Evolutionary conservation across 2,888 invertebrate species (phyloP).

Genomic region (Brachyptera putata): DNA sequence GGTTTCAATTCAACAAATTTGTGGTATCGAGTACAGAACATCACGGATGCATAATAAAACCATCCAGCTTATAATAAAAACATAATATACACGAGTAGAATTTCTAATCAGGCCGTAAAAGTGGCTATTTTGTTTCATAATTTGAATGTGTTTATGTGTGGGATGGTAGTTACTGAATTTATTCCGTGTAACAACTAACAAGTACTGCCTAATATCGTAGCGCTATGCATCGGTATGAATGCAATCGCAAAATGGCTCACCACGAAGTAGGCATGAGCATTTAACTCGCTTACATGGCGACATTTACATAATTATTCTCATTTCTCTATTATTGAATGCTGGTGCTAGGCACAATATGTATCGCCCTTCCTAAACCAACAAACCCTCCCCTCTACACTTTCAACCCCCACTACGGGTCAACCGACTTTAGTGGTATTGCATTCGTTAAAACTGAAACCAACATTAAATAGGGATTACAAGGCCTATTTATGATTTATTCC

Average conservation of each 20-base stretch:
- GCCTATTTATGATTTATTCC: too few species aligned
- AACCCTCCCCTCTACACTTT: background rate
- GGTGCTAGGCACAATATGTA: conserved; percentile 9
- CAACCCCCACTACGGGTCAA: too few species aligned
- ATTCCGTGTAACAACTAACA: background rate
- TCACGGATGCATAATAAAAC: too few species aligned
- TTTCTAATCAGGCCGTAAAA: background rate
- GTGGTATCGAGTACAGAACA: too few species aligned
- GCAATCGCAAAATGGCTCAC: background rate
- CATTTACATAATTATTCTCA: conserved; percentile 16
- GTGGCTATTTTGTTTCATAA: background rate
- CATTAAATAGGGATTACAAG: too few species aligned
- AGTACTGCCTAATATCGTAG: background rate
- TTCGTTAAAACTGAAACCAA: too few species aligned
- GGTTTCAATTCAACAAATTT: too few species aligned
- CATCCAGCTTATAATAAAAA: too few species aligned
- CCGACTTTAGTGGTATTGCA: too few species aligned
- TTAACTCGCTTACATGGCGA: background rate
- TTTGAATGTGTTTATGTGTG: background rate
- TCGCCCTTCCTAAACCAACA: background rate
- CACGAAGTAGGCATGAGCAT: background rate
- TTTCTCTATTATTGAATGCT: conserved; percentile 11
- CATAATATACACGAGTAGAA: too few species aligned
- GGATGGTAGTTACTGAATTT: too few species aligned
- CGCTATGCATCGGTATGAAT: background rate